Percentiles rank a stretch among this genome's conserved stretches.
Conservation (phyloP, 2,797 vertebrate genomes). For the Otolemur crassicaudatus region DNA sequence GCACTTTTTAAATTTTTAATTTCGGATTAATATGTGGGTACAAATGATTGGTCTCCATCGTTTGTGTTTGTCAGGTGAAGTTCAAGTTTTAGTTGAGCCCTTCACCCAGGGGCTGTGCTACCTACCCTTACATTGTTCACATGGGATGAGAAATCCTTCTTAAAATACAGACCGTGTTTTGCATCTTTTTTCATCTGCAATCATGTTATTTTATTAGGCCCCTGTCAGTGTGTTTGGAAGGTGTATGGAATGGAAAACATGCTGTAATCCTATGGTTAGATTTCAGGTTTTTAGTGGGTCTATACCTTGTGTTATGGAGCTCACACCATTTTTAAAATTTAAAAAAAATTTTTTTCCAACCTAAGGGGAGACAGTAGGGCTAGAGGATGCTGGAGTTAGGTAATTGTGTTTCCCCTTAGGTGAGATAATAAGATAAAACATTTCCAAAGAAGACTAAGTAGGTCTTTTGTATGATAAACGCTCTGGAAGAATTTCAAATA, state of each 20-base stretch:
- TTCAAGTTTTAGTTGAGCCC: too few relatives aligned
- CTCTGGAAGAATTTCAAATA: neutral
- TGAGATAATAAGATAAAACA: neutral
- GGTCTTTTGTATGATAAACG: neutral
- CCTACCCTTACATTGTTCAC: too few relatives aligned
- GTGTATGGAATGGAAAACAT: neutral
- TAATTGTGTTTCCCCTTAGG: neutral
- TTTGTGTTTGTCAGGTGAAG: too few relatives aligned
- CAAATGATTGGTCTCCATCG: too few relatives aligned
- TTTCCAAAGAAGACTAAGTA: neutral
- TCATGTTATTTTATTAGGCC: neutral
- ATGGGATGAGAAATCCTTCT: neutral
- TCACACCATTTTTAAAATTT: neutral
- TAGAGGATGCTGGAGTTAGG: neutral
- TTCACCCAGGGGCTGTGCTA: too few relatives aligned
- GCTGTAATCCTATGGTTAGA: neutral
- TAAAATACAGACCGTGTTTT: neutral
- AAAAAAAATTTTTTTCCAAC: neutral
- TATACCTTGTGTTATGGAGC: neutral
- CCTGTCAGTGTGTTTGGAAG: neutral
- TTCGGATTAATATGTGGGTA: too few relatives aligned
- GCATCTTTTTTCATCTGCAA: neutral
- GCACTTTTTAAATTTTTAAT: neutral
- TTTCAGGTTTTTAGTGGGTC: neutral
- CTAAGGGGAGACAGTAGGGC: neutral